Conservation (phyloP, 2,797 vertebrate species). For the Sarcophilus harrisii region DNA sequence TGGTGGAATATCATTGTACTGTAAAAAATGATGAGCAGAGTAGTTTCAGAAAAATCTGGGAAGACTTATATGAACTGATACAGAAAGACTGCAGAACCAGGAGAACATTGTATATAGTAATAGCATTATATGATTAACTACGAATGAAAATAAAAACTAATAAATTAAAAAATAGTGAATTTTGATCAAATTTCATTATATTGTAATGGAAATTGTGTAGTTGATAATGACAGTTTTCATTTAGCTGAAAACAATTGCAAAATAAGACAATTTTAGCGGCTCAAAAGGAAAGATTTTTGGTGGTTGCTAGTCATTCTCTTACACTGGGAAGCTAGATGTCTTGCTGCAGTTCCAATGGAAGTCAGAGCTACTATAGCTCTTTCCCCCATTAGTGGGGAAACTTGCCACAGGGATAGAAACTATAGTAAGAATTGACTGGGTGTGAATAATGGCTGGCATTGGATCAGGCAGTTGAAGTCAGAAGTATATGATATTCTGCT, state of each 20-base stretch:
- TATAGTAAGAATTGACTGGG: neutral
- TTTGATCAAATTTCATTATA: neutral
- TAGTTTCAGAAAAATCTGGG: neutral
- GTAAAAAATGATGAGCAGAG: neutral
- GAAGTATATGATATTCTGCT: neutral
- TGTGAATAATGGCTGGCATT: neutral
- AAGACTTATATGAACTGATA: neutral
- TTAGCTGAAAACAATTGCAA: neutral
- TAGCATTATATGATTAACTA: neutral
- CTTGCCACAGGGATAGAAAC: neutral
- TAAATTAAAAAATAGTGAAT: neutral
- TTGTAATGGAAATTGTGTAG: neutral
- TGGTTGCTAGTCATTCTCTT: neutral
- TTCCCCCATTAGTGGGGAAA: neutral
- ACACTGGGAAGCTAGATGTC: neutral
- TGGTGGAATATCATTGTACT: neutral
- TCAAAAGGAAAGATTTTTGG: neutral
- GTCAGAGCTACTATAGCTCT: neutral
- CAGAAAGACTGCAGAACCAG: neutral
- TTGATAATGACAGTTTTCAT: neutral
- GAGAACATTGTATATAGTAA: neutral
- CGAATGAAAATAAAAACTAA: neutral
- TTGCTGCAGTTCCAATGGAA: neutral
- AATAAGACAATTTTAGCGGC: neutral
- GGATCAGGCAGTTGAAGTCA: neutral